Base-by-base conservation (phyloP, 2,113 vertebrate genomes). In the Corvus hawaiiensis region DNA sequence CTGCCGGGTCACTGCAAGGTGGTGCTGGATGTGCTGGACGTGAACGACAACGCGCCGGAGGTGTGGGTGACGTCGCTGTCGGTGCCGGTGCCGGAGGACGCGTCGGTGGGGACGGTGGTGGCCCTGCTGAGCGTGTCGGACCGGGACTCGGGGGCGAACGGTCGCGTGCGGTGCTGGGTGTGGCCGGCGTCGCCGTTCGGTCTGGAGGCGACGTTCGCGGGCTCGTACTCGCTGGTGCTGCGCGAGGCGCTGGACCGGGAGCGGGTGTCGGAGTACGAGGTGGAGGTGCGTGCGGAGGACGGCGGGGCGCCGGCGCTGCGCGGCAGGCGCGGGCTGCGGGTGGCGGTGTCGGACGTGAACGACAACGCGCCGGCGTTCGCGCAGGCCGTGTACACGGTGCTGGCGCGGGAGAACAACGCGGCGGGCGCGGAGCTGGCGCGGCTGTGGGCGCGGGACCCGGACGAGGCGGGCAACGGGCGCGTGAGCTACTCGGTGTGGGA, bases 101-200 rank as follows among this genome's bases (percentile, higher is more conserved):
- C 98, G 30, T 27, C 97, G 5, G 1, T 69, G 77, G 99, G 98
- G 35, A 98, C 98, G 5, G 98, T 98, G 66, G 98, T 99, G 18
- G 98, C 98, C 11, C 95, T 99, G 39, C 97, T 99, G 54, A 98
- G 97, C 5, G 98, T 99, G 26, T 98, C 92, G 44, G 99, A 99
- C 90, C 94, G 85, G 4, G 99, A 99, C 94, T 97, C 98, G 11
- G 98, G 98, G 1, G 86, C 84, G 89, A 99, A 99, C 30, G 98
- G 98, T 0, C 93, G 95, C 2, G 96, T 98, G 32, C 62, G 83
- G 5, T 98, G 97, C 74, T 56, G 54, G 5, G 82, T 99, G 80
- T 39, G 64, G 9, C 12, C 95, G 11, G 1, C 87, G 2, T 7
- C 61, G 37, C 37, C 37, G 37, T 37, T 37, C 37, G 37, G 37